Conservation (phyloP, 2,113 vertebrate genomes). For the Alligator mississippiensis region DNA sequence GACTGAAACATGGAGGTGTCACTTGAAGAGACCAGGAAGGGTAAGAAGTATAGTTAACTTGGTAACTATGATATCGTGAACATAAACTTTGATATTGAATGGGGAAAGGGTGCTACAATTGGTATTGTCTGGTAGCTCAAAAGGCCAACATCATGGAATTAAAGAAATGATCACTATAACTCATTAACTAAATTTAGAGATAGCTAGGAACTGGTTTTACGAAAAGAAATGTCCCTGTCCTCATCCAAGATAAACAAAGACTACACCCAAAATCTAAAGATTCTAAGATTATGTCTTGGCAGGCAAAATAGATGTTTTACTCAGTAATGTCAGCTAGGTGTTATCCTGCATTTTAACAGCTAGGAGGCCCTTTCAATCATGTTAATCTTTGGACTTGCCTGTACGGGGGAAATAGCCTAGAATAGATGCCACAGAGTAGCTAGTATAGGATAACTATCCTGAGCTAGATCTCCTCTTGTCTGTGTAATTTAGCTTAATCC, state of each 20-base stretch:
- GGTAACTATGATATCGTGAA: no score
- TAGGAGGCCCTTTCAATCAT: not conserved
- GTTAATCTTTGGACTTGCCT: fast-evolving
- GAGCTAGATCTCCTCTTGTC: fast-evolving
- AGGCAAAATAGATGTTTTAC: not conserved
- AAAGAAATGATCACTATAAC: not conserved
- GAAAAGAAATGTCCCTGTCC: fast-evolving
- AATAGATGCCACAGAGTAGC: fast-evolving
- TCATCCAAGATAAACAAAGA: not conserved
- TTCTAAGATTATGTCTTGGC: not conserved
- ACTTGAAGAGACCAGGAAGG: not conserved
- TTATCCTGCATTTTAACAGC: not conserved
- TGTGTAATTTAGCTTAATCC: fast-evolving
- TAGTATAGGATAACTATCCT: not conserved
- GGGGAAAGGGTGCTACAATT: fast-evolving
- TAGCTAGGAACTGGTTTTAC: not conserved
- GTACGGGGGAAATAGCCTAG: fast-evolving
- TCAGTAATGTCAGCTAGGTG: not conserved
- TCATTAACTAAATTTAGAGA: not conserved
- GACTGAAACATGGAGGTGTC: not conserved
- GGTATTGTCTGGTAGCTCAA: not conserved
- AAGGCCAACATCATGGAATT: not conserved
- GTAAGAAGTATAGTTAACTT: fast-evolving
- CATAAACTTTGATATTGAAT: not conserved
- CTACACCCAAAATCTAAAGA: not conserved